Evolutionary conservation across 2,888 invertebrate species (phyloP).

Genomic region (Andrena minutula): DNA sequence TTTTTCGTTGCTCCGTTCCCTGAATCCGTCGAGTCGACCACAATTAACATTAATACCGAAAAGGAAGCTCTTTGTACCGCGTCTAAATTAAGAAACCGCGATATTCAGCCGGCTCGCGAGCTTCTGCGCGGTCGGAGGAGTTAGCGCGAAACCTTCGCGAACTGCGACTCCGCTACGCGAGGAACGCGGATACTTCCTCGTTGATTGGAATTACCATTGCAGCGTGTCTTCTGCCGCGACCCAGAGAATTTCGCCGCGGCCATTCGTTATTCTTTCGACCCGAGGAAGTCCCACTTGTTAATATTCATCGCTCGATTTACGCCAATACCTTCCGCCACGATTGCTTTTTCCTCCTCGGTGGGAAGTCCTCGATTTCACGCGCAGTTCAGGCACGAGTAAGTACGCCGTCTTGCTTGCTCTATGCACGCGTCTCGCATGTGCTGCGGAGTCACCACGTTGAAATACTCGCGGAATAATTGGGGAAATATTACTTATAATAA

Average conservation of each 20-base stretch:
- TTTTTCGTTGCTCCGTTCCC: not conserved
- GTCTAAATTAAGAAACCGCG: conserved; percentile 1
- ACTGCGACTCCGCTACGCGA: conserved; percentile 8
- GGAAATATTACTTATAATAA: too few relatives aligned
- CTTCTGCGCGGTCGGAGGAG: not conserved
- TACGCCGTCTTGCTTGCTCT: not conserved
- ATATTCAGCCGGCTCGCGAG: not conserved
- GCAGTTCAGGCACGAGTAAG: not conserved
- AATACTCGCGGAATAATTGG: too few relatives aligned
- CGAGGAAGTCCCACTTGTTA: conserved; percentile 48
- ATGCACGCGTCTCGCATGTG: not conserved
- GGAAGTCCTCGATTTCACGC: conserved; percentile 1
- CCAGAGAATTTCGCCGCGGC: conserved; percentile 22
- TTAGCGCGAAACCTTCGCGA: conserved; percentile 24
- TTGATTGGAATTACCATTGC: conserved; percentile 23
- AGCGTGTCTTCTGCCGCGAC: conserved; percentile 1
- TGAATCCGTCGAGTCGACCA: not conserved
- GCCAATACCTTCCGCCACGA: conserved; percentile 13
- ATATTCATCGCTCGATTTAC: conserved; percentile 53
- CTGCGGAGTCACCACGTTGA: too few relatives aligned
- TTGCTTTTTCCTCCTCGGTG: not conserved
- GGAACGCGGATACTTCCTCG: conserved; percentile 26
- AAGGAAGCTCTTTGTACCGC: not conserved
- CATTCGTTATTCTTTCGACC: conserved; percentile 33
- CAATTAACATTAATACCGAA: not conserved